Conservation (phyloP, 2,113 vertebrate genomes). For the Protobothrops flavoviridis region DNA sequence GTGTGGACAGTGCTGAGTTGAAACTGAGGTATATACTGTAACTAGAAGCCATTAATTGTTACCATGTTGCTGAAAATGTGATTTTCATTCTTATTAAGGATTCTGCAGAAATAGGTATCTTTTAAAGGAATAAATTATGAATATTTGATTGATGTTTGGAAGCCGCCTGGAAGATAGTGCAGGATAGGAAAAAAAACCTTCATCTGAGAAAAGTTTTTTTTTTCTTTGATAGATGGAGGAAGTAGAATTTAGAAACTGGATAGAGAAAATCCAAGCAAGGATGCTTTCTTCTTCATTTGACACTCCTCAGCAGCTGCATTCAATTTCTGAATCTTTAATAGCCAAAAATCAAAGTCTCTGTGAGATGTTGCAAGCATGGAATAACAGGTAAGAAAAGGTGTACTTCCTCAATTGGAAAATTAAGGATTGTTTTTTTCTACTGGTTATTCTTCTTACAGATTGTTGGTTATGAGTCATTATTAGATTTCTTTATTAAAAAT, state of each 20-base stretch:
- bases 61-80: neutral
- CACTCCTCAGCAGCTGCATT: conserved; percentile 87
- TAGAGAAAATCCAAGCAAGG: conserved; percentile 90
- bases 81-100: neutral
- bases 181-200: neutral
- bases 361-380: conserved; percentile 95
- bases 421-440: neutral
- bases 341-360: conserved; percentile 96
- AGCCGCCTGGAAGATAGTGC: neutral
- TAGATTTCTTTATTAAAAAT: neutral
- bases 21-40: neutral
- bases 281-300: conserved; percentile 81
- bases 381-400: conserved; percentile 78
- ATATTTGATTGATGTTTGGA: neutral
- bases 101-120: neutral
- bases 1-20: neutral
- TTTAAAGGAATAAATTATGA: neutral
- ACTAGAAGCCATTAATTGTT: neutral
- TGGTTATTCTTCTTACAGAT: neutral
- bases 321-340: conserved; percentile 88
- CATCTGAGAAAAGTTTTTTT: neutral
- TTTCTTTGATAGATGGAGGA: conserved; percentile 88
- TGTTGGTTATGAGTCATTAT: neutral
- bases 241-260: conserved; percentile 89
- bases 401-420: neutral